These are phyloP conservation scores for Macroramphosus scolopax DNA, from an alignment of 2,797 vertebrate species.

Conservation along the genomic window DNA sequence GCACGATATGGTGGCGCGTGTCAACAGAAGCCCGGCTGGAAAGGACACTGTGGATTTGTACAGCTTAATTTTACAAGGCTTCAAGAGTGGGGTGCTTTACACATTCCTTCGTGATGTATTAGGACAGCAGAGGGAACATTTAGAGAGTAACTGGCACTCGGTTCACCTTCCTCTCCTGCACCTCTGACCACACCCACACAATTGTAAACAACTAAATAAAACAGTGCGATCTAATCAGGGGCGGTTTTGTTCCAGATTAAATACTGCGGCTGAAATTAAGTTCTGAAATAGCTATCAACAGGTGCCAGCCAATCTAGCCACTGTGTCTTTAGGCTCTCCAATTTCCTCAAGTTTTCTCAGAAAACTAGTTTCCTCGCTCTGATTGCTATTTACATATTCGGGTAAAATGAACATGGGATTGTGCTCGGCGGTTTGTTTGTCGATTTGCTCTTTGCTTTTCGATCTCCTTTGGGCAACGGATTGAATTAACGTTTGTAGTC, in stretches of 20 bases:
- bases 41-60: conserved; percentile 28
- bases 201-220: conserved; percentile 35
- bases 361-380: conserved; percentile 71
- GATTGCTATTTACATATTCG: conserved; percentile 82
- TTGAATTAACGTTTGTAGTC: conserved; percentile 82
- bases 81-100: conserved; percentile 6
- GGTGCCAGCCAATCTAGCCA: conserved; percentile 48
- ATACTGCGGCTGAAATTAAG: conserved; percentile 50
- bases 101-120: conserved; percentile 12
- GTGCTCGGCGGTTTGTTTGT: conserved; percentile 77
- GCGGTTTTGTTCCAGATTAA: conserved; percentile 39
- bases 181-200: conserved; percentile 1
- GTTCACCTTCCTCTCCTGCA: too few relatives aligned
- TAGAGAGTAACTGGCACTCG: not conserved
- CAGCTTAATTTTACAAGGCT: conserved; percentile 28
- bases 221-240: conserved; percentile 43
- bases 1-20: conserved; percentile 17
- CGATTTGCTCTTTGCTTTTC: conserved; percentile 78
- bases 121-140: conserved; percentile 4
- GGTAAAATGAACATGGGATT: conserved; percentile 76
- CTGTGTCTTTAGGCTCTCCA: conserved; percentile 64
- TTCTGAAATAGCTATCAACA: conserved; percentile 52
- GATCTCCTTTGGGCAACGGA: conserved; percentile 81
- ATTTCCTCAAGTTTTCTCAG: conserved; percentile 64
- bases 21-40: conserved; percentile 33